Evolutionary conservation across 2,797 vertebrate species (phyloP), one percentile per base, ranked within the genome.

Genomic region (Pogonophryne albipinna): DNA sequence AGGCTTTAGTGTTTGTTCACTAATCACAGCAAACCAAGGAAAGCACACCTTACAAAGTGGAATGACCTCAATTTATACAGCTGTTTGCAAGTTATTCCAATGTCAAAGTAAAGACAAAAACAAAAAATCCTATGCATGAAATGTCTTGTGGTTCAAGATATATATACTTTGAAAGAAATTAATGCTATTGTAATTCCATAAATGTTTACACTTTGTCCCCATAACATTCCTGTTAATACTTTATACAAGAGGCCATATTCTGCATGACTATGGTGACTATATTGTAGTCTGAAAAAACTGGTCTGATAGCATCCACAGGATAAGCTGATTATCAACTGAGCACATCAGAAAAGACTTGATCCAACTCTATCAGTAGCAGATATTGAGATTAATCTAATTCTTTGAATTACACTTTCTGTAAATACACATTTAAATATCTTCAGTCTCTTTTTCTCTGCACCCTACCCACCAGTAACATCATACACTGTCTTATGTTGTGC

Each of bases 1-100:
- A 90, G 81, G 91, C 91, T 93, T 93, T 74, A 86, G 82, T 85
- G 71, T 87, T 87, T 89, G 73, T 84, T 84, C 85, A 84, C 80
- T 62, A 86, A 86, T 86, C 75, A 89, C 89, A 76, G 85, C 80
- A 79, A 88, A 82, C 62, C 65, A 87, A 90, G 84, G 86, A 92
- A 93, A 95, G 94, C 94, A 95, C 94, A 95, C 89, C 82, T 87
- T 84, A 88, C 83, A 89, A 85, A 90, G 87, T 90, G 89, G 89
- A 94, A 93, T 89, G 84, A 95, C 92, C 92, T 94, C 88, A 89
- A 82, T 87, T 94, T 93, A 83, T 93, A 91, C 64, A 73, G 87
- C 83, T 89, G 81, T 94, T 87, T 92, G 89, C 92, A 90, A 93
- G 83, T 92, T 90, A 89, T 80, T 87, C 82, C 83, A 85, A 76